Conservation (phyloP, 2,888 invertebrate genomes). For the Parapristionchus giblindavisi region DNA sequence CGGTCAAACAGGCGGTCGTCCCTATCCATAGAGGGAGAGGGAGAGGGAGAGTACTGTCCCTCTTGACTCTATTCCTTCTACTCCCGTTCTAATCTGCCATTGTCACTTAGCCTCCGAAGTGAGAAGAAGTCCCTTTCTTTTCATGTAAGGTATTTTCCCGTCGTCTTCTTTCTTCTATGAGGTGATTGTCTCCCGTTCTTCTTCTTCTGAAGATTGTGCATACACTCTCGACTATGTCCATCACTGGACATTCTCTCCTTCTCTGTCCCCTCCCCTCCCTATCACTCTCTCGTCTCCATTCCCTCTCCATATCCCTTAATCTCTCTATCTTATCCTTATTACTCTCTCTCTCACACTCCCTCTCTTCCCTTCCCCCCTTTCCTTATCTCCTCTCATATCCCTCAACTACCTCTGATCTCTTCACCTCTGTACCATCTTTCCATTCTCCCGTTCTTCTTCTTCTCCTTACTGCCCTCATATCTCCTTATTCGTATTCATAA, state of each 20-base stretch:
- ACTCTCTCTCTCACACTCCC: conserved; percentile 19
- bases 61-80: background rate
- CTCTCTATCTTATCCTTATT: conserved; percentile 24
- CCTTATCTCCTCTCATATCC: conserved; percentile 4
- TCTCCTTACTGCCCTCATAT: background rate
- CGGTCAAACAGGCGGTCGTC: conserved; percentile 27
- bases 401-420: conserved; percentile 14
- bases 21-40: background rate
- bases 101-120: background rate
- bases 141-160: background rate
- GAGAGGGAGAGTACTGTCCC: background rate
- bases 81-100: background rate
- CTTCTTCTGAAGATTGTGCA: conserved; percentile 17
- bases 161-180: background rate
- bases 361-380: conserved; percentile 23
- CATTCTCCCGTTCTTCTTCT: background rate
- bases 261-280: conserved; percentile 13
- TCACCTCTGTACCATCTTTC: background rate
- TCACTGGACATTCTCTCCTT: conserved; percentile 33
- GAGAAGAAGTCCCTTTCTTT: background rate
- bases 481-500: background rate
- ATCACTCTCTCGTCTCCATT: conserved; percentile 19
- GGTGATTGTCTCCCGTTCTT: conserved; percentile 4
- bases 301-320: conserved; percentile 9
- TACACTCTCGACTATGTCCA: conserved; percentile 33